Base-by-base conservation (phyloP, 1,140 invertebrate species). In the Drosophila lacertosa region DNA sequence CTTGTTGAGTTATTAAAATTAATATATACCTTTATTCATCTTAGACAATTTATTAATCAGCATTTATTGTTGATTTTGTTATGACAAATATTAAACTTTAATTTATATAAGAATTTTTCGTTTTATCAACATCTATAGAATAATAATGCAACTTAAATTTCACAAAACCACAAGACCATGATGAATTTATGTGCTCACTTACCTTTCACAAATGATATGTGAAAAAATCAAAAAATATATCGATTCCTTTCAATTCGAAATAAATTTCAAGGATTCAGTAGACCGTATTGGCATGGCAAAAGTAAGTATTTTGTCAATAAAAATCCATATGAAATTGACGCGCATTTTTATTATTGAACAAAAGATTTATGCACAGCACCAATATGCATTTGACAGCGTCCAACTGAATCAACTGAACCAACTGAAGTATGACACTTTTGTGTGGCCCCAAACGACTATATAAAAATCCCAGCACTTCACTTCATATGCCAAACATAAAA, bases 361-460 rank as follows among this genome's bases (percentile, higher is more conserved):
- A 86, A 62, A 77, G 81, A 84, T 81, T 84, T 86, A 77, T 86
- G 68, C 40, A 62, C 50, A 24, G 32, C 2, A 39, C 48, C 81
- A 80, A 77, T 74, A 80, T 84, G 81, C 73, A 86, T 67, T 74
- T 81, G 81, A 84, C 81, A 84, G 70, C 57, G 45, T 20, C 37
- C 54, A 40, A 29, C 32, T 26, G 39, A 32, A 16, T 33, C n/a
- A 32, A 37, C 37, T 35, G 51, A 58, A 74, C 53, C 22, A 63
- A 78, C 58, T 79, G 72, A 66, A 76, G 62, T 64, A 70, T 74
- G 57, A 60, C 66, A 74, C 58, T 71, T 71, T 64, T 59, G 44
- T 54, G 39, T 20, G 37, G 9, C 29, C 78, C 53, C 65, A 57
- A 64, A 54, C 22, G 22, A 48, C 32, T 26, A 26, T 40, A 64